Conservation (phyloP, 2,113 vertebrate genomes). For the Periophthalmus modestus region DNA sequence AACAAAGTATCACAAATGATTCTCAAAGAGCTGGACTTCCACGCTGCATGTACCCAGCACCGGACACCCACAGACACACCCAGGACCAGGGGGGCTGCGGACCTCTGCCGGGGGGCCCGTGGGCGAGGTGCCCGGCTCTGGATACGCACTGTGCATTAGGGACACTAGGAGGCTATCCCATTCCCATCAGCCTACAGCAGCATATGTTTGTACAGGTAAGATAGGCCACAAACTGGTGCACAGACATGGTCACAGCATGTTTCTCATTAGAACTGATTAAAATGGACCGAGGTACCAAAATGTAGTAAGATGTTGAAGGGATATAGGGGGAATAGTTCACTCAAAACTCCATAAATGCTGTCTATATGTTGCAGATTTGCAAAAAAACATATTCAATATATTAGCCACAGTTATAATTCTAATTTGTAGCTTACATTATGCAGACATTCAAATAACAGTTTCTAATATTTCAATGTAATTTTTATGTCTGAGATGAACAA, state of each 20-base stretch:
- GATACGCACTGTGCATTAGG: conserved; percentile 76
- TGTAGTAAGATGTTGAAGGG: too few relatives aligned
- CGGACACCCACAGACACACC: conserved; percentile 75
- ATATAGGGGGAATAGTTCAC: too few relatives aligned
- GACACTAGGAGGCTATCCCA: conserved; percentile 64
- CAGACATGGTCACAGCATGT: not conserved
- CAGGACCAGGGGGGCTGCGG: conserved; percentile 74
- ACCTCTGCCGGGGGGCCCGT: conserved; percentile 77
- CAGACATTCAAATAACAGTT: too few relatives aligned
- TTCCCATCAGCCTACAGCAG: conserved; percentile 84
- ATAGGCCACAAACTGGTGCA: conserved; percentile 58
- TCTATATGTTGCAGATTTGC: too few relatives aligned
- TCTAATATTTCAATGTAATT: too few relatives aligned
- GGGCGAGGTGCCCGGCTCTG: conserved; percentile 75
- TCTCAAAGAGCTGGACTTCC: conserved; percentile 19
- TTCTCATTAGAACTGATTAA: too few relatives aligned
- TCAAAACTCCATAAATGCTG: too few relatives aligned
- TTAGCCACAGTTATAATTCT: too few relatives aligned
- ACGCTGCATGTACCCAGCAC: conserved; percentile 77
- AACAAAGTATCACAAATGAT: conserved; percentile 69
- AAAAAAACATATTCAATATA: too few relatives aligned
- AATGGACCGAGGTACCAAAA: too few relatives aligned
- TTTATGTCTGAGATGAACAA: too few relatives aligned
- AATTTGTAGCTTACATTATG: too few relatives aligned
- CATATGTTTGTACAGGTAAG: conserved; percentile 88